Base-by-base conservation (phyloP, 2,797 vertebrate species). In the Halcyon chelicuti region DNA sequence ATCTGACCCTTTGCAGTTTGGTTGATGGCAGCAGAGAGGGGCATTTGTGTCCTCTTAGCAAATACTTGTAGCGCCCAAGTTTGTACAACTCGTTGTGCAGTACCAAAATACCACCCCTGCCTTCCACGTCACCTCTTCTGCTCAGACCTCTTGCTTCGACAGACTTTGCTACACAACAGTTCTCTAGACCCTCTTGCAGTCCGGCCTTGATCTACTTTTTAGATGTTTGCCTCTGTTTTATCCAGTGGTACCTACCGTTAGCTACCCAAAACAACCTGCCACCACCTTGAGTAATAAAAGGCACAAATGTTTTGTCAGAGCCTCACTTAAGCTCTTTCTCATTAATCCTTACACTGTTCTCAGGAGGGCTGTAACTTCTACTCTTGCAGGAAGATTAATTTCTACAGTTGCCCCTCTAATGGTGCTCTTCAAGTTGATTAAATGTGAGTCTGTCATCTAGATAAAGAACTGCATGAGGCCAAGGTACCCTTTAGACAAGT, bases 61-160 rank as follows among this genome's bases (percentile, higher is more conserved):
- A 44, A 51, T 11, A 29, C 7, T 26, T 23, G 20, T 21, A 46
- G 51, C 76, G 78, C 14, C 21, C 21, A 31, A 16, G 10, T 18
- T 68, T 40, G 33, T 63, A 58, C 7, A 19, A 58, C 46, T 14
- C 22, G 2, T 8, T 52, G 10, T 51, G 60, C 1, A 2, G 8
- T 14, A 42, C 29, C 14, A 22, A 0, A 0, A 46, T 2, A 28
- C 3, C n/a, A 31, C 2, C 8, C 29, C 14, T 33, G 15, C 5
- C 60, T 60, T 81, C 33, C 40, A 52, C 58, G 39, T 55, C 63
- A 65, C 55, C 22, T 68, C 67, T 60, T 1, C 54, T 54, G 10
- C 72, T 90, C 65, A 54, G 26, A 62, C 18, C 22, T 33, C 40
- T 57, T 60, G 21, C 25, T 75, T 28, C 0, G 3, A 40, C 35